Percentiles rank a stretch among this genome's conserved stretches.
Conservation (phyloP, 2,888 invertebrate species). For the Congeria kusceri region DNA sequence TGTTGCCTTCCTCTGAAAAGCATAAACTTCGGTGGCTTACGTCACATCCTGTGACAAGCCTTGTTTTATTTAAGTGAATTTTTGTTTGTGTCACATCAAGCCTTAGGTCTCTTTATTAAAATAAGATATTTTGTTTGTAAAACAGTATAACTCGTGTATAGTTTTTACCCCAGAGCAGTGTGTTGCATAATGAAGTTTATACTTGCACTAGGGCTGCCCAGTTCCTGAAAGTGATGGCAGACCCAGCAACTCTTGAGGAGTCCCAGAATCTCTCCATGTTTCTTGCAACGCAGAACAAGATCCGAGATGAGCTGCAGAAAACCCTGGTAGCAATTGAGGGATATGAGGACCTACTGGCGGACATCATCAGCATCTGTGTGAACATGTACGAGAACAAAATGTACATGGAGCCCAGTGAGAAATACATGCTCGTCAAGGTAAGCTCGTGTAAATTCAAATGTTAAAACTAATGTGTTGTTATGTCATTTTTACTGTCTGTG, state of each 20-base stretch:
- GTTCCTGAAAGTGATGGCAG: slow-evolving; percentile 98
- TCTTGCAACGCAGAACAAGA: slow-evolving; percentile 99
- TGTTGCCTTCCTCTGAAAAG: too few species aligned
- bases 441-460: slow-evolving; percentile 76
- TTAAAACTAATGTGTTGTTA: neutral
- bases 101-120: too few species aligned
- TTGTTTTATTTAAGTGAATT: too few species aligned
- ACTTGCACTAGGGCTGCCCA: slow-evolving; percentile 92
- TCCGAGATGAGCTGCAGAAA: slow-evolving; percentile 97
- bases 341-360: slow-evolving; percentile 98
- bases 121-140: too few species aligned
- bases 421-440: slow-evolving; percentile 99
- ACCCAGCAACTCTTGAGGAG: slow-evolving; percentile 98
- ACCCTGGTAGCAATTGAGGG: slow-evolving; percentile 90
- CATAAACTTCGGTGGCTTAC: too few species aligned
- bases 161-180: too few species aligned
- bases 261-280: slow-evolving; percentile 99
- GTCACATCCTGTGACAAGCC: too few species aligned
- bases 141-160: too few species aligned
- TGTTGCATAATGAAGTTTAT: too few species aligned
- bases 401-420: slow-evolving; percentile 98
- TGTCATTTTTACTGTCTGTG: too few species aligned
- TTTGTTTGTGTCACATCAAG: too few species aligned
- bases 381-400: slow-evolving; percentile 99
- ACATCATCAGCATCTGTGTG: slow-evolving; percentile 98